phyloP scores from a whole-genome alignment of 2,888 invertebrate species.

The Diplazon laetatorius region DNA sequence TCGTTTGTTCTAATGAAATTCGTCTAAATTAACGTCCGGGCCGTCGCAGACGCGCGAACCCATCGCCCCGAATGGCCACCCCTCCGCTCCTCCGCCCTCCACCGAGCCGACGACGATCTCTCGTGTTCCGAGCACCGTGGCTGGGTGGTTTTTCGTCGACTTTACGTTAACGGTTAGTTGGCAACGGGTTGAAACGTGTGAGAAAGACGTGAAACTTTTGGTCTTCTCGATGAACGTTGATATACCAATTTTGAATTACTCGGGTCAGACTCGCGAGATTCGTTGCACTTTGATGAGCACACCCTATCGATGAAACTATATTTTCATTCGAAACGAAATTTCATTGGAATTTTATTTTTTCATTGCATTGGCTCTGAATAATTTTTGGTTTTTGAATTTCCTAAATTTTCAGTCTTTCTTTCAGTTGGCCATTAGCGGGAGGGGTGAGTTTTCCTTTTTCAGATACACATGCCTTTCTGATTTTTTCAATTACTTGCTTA shows the following conservation, averaged over 20 bases:
- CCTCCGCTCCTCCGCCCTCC: neutral
- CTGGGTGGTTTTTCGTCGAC: conserved; percentile 4
- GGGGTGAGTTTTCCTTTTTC: no score
- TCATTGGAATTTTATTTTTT: no score
- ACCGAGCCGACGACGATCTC: conserved; percentile 4
- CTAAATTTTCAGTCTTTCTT: no score
- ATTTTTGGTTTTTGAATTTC: no score
- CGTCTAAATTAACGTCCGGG: conserved; percentile 82
- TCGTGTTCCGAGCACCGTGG: neutral
- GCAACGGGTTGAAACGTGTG: conserved; percentile 16
- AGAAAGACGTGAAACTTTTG: conserved; percentile 11
- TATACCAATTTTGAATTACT: neutral
- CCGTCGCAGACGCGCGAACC: conserved; percentile 66
- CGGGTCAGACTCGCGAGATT: no score
- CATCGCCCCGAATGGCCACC: conserved; percentile 61
- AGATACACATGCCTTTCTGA: no score
- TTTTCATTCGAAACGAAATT: no score
- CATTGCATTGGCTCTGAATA: no score
- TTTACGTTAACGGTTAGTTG: neutral
- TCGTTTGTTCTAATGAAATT: conserved; percentile 83
- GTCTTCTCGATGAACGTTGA: neutral
- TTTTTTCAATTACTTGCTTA: no score
- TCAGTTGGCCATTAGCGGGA: no score
- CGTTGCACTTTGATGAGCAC: no score
- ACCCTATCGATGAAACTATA: no score